These are phyloP conservation scores for Lasaia peninsularis DNA, from an alignment of 1,140 invertebrate genomes.

Conservation along the genomic window DNA sequence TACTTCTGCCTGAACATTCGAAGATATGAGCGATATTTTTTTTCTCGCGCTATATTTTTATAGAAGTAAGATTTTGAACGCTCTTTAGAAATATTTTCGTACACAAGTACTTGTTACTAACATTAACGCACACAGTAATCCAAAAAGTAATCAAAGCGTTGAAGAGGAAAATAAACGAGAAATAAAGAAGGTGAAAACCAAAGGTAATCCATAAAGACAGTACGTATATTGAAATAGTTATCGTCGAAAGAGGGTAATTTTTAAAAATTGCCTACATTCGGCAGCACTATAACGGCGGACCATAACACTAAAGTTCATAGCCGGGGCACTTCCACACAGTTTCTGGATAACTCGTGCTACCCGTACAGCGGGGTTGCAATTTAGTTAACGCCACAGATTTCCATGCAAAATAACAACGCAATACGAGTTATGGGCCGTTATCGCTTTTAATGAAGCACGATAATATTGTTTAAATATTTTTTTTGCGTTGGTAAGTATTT, in stretches of 20 bases:
- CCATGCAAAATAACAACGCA: constrained; percentile 39
- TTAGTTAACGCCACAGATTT: constrained; percentile 57
- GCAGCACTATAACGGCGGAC: constrained; percentile 59
- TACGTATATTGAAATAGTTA: constrained; percentile 73
- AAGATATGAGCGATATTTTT: too few relatives aligned
- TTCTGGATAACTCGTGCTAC: constrained; percentile 59
- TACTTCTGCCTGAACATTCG: too few relatives aligned
- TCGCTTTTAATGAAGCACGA: constrained; percentile 1
- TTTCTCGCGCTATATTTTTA: too few relatives aligned
- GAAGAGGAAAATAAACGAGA: constrained; percentile 29
- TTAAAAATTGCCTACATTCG: constrained; percentile 67
- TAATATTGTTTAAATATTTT: constrained; percentile 3
- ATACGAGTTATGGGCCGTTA: not conserved
- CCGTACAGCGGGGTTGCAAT: constrained; percentile 51
- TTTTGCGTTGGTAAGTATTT: not conserved
- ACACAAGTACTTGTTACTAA: too few relatives aligned
- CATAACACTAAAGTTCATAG: constrained; percentile 74
- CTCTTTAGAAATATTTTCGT: too few relatives aligned
- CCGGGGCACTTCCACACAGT: constrained; percentile 53
- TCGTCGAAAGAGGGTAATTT: constrained; percentile 57
- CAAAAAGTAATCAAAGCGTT: not conserved
- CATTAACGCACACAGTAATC: not conserved
- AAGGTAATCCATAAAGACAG: constrained; percentile 60
- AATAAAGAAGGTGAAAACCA: constrained; percentile 45
- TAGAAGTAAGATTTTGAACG: too few relatives aligned